Base-by-base conservation (phyloP, 2,888 invertebrate species). In the Microplitis manilae region DNA sequence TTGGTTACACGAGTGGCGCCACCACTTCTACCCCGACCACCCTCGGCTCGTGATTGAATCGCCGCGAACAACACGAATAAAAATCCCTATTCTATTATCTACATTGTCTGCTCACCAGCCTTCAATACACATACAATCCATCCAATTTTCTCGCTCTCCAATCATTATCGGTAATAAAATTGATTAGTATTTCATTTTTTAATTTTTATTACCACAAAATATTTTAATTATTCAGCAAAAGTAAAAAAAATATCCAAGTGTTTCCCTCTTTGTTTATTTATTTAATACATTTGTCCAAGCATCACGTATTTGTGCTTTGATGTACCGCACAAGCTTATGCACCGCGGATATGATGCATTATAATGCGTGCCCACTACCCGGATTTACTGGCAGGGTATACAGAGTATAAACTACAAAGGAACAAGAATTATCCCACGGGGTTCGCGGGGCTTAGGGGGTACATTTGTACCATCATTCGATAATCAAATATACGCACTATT, bases 271-370 rank as follows among this genome's bases (percentile, higher is more conserved):
- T 50, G 8, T 65, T 65, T 39, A 30, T 38, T 50, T 74, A n/a
- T 20, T 20, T 39, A 30, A 50, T 68, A 50, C 67, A 15, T 69
- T 70, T 61, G 64, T 73, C 68, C 68, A 77, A 79, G 78, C 82
- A 82, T 84, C 84, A 84, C 85, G 88, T 88, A 86, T 82, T 79
- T 64, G 73, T 69, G 82, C 87, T 88, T 88, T 88, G 88, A 88
- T 87, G 86, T 86, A 86, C 88, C 88, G 88, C 87, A 79, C 30
- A 50, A 50, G 50, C 50, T 50, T 50, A 50, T 50, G 79, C 82
- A 81, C 79, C 84, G 86, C 85, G 88, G 87, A 84, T 87, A 84
- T 80, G 86, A 85, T 87, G 86, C 87, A 88, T 88, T 88, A 87
- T 88, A 87, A 88, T 87, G 86, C 86, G 84, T 83, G 83, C 83